Conservation (phyloP, 2,888 invertebrate genomes). For the Sycophila texana region DNA sequence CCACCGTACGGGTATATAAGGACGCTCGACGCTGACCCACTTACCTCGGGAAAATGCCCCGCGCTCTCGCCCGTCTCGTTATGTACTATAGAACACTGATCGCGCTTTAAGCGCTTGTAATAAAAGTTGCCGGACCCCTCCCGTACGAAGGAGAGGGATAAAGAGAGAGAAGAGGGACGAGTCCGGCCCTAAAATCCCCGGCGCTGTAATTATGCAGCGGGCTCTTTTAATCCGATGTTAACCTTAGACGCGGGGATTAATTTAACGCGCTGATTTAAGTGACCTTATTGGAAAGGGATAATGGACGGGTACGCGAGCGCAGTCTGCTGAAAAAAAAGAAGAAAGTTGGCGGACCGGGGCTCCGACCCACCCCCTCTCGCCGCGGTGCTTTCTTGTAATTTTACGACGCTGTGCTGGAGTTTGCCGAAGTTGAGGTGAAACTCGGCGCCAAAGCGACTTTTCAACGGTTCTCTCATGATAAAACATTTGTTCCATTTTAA, state of each 20-base stretch:
- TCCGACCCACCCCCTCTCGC: no score
- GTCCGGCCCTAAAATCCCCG: conserved; percentile 10
- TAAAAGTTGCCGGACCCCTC: conserved; percentile 41
- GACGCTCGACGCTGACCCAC: conserved; percentile 16
- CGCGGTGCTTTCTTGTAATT: conserved; percentile 25
- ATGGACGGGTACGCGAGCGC: conserved; percentile 2
- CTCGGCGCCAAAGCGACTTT: not conserved
- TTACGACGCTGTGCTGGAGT: conserved; percentile 15
- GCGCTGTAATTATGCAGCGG: conserved; percentile 43
- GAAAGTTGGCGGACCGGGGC: conserved; percentile 9
- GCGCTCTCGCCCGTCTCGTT: not conserved
- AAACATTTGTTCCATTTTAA: no score
- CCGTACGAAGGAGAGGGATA: not conserved
- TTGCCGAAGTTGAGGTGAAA: conserved; percentile 2
- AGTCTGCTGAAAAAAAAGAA: not conserved
- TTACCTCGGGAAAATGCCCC: conserved; percentile 29
- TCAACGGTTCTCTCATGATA: no score
- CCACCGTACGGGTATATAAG: not conserved
- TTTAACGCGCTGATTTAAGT: conserved; percentile 43
- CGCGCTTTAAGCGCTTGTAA: conserved; percentile 42
- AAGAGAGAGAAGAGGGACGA: conserved; percentile 2
- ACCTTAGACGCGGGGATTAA: conserved; percentile 36
- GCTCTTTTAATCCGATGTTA: conserved; percentile 44
- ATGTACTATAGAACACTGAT: conserved; percentile 13
- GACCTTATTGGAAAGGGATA: conserved; percentile 37